These are phyloP conservation scores for Leucosticte australis DNA, from an alignment of 2,113 vertebrate species.

Conservation along the genomic window DNA sequence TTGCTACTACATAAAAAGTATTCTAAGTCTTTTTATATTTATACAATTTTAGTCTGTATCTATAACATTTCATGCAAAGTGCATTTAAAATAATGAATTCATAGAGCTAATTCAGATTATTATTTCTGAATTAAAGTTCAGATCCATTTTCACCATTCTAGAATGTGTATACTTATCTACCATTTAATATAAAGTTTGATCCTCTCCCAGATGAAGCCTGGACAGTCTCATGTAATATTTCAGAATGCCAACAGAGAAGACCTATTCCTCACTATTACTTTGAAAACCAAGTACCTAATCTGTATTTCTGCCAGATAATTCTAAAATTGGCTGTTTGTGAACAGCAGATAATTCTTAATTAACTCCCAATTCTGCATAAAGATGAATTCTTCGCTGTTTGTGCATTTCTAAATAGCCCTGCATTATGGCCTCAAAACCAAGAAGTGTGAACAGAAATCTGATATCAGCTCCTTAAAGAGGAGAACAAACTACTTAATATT, in stretches of 20 bases:
- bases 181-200: neutral
- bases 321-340: neutral
- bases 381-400: neutral
- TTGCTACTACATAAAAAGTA: neutral
- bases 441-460: neutral
- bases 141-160: neutral
- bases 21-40: neutral
- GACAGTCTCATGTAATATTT: neutral
- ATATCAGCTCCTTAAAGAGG: neutral
- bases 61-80: neutral
- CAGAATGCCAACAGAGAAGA: neutral
- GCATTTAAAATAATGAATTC: neutral
- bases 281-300: neutral
- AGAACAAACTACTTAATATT: slow-evolving; percentile 14
- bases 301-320: neutral
- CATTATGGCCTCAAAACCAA: neutral
- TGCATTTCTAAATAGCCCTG: neutral
- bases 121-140: neutral
- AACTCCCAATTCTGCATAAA: neutral
- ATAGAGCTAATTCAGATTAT: neutral
- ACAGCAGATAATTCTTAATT: neutral
- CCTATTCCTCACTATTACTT: neutral
- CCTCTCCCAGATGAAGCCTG: neutral
- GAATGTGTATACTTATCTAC: neutral
- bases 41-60: neutral